Conservation (phyloP, 2,888 invertebrate genomes). For the Drosophila barbarae region DNA sequence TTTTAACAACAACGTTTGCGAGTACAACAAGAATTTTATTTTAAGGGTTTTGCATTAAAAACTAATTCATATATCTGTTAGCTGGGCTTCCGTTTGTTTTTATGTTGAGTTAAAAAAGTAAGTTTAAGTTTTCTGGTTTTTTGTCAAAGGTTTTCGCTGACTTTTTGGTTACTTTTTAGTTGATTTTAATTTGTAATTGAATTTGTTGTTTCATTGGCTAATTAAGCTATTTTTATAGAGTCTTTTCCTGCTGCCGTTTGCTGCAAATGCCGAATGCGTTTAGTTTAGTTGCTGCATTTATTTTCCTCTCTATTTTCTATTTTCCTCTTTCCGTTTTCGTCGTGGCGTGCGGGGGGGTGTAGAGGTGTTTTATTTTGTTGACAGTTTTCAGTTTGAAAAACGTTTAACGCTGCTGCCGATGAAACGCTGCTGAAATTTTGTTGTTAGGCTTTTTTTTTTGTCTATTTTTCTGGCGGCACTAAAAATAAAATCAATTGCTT, state of each 20-base stretch:
- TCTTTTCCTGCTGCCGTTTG: conserved; percentile 33
- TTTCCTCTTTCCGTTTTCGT: conserved; percentile 13
- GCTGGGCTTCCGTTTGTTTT: conserved; percentile 5
- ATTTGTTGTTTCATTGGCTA: conserved; percentile 62
- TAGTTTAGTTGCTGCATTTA: conserved; percentile 36
- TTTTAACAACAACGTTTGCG: conserved; percentile 60
- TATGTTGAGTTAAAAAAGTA: conserved; percentile 19
- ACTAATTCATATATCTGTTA: conserved; percentile 28
- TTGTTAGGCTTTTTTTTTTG: conserved; percentile 29
- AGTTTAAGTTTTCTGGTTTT: conserved; percentile 13
- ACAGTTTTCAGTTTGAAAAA: conserved; percentile 58
- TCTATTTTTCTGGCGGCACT: conserved; percentile 54
- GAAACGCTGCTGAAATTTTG: conserved; percentile 16
- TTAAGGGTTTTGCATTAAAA: conserved; percentile 23
- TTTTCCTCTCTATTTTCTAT: conserved; percentile 29
- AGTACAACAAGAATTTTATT: conserved; percentile 41
- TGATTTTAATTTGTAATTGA: conserved; percentile 29
- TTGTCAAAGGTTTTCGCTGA: conserved; percentile 33
- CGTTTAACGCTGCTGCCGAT: conserved; percentile 59
- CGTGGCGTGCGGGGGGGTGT: not conserved
- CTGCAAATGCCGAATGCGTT: conserved; percentile 58
- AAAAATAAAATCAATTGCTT: conserved; percentile 74
- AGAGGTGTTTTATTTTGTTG: conserved; percentile 45
- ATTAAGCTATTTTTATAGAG: conserved; percentile 66
- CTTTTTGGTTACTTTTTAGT: conserved; percentile 39